phyloP scores from a whole-genome alignment of 1,140 invertebrate species.

The Mizuhopecten yessoensis region DNA sequence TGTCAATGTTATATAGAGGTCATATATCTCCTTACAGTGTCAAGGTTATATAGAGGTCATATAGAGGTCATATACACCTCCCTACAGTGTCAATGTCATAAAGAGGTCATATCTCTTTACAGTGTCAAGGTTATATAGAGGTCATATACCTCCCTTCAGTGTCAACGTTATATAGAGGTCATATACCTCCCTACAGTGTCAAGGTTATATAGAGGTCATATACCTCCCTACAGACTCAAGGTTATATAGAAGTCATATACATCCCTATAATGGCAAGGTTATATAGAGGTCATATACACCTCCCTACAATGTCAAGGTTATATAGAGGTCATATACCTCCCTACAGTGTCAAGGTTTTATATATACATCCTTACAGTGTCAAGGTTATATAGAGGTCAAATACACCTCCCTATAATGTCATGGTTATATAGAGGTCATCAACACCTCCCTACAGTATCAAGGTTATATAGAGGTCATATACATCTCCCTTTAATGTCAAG shows the following conservation, averaged over 20 bases:
- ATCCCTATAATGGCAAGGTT: background rate
- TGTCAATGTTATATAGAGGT: background rate
- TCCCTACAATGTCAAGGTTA: conserved; percentile 24
- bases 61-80: conserved; percentile 24
- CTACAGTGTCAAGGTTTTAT: background rate
- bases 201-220: background rate
- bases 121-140: background rate
- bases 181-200: background rate
- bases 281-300: background rate
- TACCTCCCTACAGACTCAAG: background rate
- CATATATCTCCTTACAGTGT: background rate
- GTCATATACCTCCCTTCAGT: background rate
- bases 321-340: background rate
- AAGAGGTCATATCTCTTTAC: background rate
- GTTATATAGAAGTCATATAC: background rate
- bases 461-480: too few species aligned
- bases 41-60: background rate
- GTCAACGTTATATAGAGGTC: background rate
- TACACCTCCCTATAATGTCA: too few species aligned
- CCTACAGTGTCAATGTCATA: background rate
- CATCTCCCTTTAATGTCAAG: background rate
- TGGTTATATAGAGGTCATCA: too few species aligned
- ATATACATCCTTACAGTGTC: too few species aligned
- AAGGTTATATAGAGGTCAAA: too few species aligned
- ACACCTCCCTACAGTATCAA: too few species aligned